phyloP scores from a whole-genome alignment of 2,888 invertebrate species.

The Melangyna quadrimaculata region DNA sequence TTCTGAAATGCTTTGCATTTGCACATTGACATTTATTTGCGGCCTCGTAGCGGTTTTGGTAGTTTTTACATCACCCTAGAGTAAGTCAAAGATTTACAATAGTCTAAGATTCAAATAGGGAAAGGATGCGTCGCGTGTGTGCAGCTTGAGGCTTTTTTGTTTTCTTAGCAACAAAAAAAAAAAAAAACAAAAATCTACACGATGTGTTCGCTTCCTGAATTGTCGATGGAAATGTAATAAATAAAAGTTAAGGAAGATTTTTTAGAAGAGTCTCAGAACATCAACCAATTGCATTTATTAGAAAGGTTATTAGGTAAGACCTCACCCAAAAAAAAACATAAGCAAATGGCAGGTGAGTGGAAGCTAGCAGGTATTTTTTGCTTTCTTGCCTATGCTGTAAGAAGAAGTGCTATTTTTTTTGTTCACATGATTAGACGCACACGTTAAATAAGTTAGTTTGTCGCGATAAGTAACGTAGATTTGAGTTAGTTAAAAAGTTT shows the following conservation, averaged over 20 bases:
- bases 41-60: constrained; percentile 45
- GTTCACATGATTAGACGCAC: background rate
- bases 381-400: background rate
- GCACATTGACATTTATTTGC: constrained; percentile 57
- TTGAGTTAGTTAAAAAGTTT: background rate
- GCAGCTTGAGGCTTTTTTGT: too few relatives aligned
- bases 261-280: too few relatives aligned
- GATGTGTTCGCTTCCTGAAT: too few relatives aligned
- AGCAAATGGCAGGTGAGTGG: too few relatives aligned
- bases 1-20: constrained; percentile 35
- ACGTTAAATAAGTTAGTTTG: background rate
- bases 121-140: background rate
- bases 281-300: too few relatives aligned
- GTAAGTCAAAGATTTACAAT: background rate
- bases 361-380: background rate
- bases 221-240: too few relatives aligned
- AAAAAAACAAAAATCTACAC: too few relatives aligned
- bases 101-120: background rate
- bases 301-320: background rate
- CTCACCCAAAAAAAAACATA: too few relatives aligned
- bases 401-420: background rate
- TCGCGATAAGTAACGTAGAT: background rate
- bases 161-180: too few relatives aligned
- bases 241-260: too few relatives aligned
- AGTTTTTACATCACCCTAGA: background rate